These are phyloP conservation scores for Euplexia lucipara DNA, from an alignment of 2,888 invertebrate genomes.

Conservation along the genomic window DNA sequence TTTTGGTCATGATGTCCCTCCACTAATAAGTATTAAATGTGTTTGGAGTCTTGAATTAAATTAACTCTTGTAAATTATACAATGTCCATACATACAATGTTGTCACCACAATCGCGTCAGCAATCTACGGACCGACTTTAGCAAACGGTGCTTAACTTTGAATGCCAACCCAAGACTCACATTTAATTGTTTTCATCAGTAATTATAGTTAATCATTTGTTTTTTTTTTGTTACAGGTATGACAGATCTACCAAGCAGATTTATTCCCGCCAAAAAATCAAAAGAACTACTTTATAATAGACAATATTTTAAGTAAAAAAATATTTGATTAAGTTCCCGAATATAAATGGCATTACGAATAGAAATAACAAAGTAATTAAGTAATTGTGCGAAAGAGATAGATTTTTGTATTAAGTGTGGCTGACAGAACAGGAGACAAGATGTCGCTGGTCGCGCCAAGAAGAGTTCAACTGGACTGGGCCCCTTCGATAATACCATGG, in stretches of 20 bases:
- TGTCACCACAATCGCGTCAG: no score
- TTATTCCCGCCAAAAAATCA: slow-evolving; percentile 39
- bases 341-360: slow-evolving; percentile 53
- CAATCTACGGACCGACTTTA: no score
- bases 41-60: no score
- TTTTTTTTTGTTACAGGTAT: slow-evolving; percentile 60
- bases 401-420: slow-evolving; percentile 63
- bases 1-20: no score
- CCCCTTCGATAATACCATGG: slow-evolving; percentile 86
- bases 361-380: slow-evolving; percentile 11
- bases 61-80: no score
- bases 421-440: slow-evolving; percentile 67
- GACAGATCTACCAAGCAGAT: slow-evolving; percentile 36
- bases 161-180: no score
- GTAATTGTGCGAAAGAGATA: slow-evolving; percentile 44
- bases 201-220: no score
- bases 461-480: slow-evolving; percentile 86
- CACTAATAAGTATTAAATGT: no score
- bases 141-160: no score
- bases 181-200: no score
- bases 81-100: no score
- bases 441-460: slow-evolving; percentile 88
- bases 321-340: slow-evolving; percentile 20
- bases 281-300: slow-evolving; percentile 31
- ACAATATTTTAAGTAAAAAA: slow-evolving; percentile 19